Evolutionary conservation across 1,140 invertebrate species (phyloP).

Genomic region (Propsilocerus akamusi): DNA sequence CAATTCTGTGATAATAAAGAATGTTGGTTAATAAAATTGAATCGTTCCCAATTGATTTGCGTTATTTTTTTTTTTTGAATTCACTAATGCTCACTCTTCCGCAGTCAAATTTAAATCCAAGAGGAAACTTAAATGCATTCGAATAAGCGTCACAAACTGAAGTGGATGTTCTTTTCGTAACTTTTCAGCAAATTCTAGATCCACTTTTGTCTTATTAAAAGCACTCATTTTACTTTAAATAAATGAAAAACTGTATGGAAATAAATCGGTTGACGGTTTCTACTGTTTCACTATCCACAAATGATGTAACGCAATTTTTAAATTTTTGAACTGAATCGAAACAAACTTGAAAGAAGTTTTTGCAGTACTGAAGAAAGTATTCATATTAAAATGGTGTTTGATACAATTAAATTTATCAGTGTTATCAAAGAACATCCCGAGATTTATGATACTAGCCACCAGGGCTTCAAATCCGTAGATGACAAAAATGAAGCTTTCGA

Average conservation of each 20-base stretch:
- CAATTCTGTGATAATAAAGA: not conserved
- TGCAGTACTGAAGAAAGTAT: too few species aligned
- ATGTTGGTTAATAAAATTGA: not conserved
- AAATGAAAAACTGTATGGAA: too few species aligned
- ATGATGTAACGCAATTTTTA: too few species aligned
- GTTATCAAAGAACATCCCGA: not conserved
- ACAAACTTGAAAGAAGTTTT: too few species aligned
- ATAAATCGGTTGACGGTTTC: too few species aligned
- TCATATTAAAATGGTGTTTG: too few species aligned
- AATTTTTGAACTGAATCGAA: too few species aligned
- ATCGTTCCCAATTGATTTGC: not conserved
- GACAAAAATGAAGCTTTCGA: not conserved
- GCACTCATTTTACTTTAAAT: too few species aligned
- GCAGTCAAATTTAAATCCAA: slow-evolving; percentile 51
- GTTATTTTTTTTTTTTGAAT: too few species aligned
- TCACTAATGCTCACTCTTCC: too few species aligned
- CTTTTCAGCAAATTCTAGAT: slow-evolving; percentile 24
- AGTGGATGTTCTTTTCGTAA: slow-evolving; percentile 57
- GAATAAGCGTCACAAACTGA: slow-evolving; percentile 68
- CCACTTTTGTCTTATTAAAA: slow-evolving; percentile 7
- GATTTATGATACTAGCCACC: not conserved
- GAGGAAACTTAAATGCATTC: slow-evolving; percentile 83
- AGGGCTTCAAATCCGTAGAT: not conserved
- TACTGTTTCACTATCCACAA: too few species aligned
- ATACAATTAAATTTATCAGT: not conserved